A percentile compares a stretch with the other conserved stretches of the same genome.
Conservation (phyloP, 2,113 vertebrate species). For the Equus przewalskii region DNA sequence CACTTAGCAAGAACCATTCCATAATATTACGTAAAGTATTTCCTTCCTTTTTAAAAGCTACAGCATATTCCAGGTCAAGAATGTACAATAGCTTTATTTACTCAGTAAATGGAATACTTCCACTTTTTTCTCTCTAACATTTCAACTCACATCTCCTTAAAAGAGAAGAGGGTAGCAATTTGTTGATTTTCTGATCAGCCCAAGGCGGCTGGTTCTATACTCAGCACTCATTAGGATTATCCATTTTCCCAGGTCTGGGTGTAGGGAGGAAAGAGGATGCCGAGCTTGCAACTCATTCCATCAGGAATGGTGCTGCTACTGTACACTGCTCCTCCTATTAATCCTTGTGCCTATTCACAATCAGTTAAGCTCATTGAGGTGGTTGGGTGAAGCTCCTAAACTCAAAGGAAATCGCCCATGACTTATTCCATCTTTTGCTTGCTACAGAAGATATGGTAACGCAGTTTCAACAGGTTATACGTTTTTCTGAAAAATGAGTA, state of each 20-base stretch:
- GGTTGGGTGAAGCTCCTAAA: not conserved
- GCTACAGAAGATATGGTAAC: not conserved
- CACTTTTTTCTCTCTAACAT: not conserved
- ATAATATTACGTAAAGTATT: not conserved
- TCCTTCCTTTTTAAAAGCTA: not conserved
- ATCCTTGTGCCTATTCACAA: not conserved
- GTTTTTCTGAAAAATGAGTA: not conserved
- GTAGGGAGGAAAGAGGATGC: not conserved
- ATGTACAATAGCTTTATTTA: not conserved
- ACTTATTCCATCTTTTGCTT: not conserved
- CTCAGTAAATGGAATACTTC: not conserved
- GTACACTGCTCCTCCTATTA: too few species aligned
- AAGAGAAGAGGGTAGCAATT: not conserved
- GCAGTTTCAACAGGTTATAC: not conserved
- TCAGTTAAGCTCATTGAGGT: not conserved
- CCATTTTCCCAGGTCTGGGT: not conserved
- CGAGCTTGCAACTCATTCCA: accelerated
- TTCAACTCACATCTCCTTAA: not conserved
- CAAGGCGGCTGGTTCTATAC: not conserved
- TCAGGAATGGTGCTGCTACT: not conserved
- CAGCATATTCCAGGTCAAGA: not conserved
- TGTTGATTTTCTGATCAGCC: not conserved
- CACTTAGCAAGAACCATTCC: not conserved
- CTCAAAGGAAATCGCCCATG: not conserved
- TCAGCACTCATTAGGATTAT: not conserved